Percentiles rank a stretch among this genome's conserved stretches.
Evolutionary conservation across 1,140 invertebrate genomes (phyloP).

Genomic region (Pararge aegeria): DNA sequence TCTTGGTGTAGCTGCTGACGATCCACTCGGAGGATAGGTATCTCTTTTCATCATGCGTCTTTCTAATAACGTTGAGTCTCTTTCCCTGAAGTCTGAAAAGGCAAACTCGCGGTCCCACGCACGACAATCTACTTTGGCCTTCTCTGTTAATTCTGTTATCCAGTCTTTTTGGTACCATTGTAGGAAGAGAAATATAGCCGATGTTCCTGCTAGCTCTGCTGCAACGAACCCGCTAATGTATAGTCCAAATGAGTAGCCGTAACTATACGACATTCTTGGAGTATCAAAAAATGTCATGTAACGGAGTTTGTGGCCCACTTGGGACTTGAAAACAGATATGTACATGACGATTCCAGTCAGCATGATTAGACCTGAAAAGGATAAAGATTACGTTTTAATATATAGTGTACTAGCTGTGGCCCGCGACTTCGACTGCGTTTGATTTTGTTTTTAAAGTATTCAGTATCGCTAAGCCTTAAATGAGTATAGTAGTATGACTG

Average conservation of each 20-base stretch:
- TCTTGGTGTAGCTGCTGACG: conserved; percentile 71
- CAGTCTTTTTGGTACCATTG: conserved; percentile 80
- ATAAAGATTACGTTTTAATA: conserved; percentile 27
- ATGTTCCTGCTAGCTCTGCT: conserved; percentile 90
- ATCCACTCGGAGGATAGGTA: conserved; percentile 71
- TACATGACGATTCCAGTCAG: conserved; percentile 94
- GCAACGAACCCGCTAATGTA: conserved; percentile 91
- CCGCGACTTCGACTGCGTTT: too few relatives aligned
- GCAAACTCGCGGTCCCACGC: conserved; percentile 73
- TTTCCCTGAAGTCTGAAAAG: conserved; percentile 65
- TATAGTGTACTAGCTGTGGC: too few relatives aligned
- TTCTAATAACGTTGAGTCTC: conserved; percentile 65
- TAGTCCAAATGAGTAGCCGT: conserved; percentile 92
- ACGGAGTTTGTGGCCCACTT: conserved; percentile 91
- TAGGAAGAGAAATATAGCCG: conserved; percentile 93
- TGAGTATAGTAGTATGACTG: too few relatives aligned
- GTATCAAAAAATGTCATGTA: conserved; percentile 88
- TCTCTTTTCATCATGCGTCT: conserved; percentile 72
- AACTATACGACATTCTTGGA: conserved; percentile 90
- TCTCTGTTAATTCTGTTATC: conserved; percentile 74
- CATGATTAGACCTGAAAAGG: conserved; percentile 89
- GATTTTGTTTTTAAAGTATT: too few relatives aligned
- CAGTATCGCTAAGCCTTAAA: too few relatives aligned
- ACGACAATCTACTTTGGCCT: conserved; percentile 67
- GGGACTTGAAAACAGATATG: conserved; percentile 94